Conservation (phyloP, 2,797 vertebrate species). For the Apogon hyalosoma region DNA sequence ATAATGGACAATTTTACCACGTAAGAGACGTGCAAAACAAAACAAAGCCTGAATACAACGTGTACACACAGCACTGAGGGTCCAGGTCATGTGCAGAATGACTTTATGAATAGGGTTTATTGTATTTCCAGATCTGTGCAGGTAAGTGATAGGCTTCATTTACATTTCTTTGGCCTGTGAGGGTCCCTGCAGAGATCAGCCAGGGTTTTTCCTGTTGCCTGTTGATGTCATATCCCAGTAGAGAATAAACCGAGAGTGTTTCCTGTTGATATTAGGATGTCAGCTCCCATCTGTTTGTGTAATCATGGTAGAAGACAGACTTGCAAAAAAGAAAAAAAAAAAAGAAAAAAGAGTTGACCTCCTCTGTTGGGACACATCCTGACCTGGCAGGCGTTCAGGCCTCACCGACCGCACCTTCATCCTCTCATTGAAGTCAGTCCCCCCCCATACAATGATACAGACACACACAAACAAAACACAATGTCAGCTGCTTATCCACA, state of each 20-base stretch:
- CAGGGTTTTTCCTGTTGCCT: slow-evolving; percentile 54
- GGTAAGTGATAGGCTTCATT: slow-evolving; percentile 50
- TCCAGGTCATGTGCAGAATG: slow-evolving; percentile 26
- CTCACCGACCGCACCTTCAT: slow-evolving; percentile 64
- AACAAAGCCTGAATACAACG: not conserved
- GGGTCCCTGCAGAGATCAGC: slow-evolving; percentile 42
- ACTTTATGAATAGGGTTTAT: slow-evolving; percentile 30
- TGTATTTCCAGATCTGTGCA: slow-evolving; percentile 55
- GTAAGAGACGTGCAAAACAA: not conserved
- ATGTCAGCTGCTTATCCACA: slow-evolving; percentile 37
- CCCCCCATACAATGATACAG: slow-evolving; percentile 9
- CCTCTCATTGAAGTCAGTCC: slow-evolving; percentile 51
- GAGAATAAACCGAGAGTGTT: slow-evolving; percentile 65
- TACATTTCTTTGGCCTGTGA: slow-evolving; percentile 45
- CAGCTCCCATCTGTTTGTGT: slow-evolving; percentile 68
- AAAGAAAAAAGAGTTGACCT: slow-evolving; percentile 13
- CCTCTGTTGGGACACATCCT: slow-evolving; percentile 50
- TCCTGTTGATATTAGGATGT: slow-evolving; percentile 76
- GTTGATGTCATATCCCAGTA: slow-evolving; percentile 72
- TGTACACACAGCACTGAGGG: slow-evolving; percentile 21
- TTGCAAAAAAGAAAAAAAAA: slow-evolving; percentile 16
- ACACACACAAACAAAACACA: slow-evolving; percentile 19
- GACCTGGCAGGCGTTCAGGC: slow-evolving; percentile 52
- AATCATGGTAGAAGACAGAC: slow-evolving; percentile 44
- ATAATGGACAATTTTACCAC: not conserved